Base-by-base conservation (phyloP, 2,113 vertebrate genomes). In the Notarius quadriscutis region DNA sequence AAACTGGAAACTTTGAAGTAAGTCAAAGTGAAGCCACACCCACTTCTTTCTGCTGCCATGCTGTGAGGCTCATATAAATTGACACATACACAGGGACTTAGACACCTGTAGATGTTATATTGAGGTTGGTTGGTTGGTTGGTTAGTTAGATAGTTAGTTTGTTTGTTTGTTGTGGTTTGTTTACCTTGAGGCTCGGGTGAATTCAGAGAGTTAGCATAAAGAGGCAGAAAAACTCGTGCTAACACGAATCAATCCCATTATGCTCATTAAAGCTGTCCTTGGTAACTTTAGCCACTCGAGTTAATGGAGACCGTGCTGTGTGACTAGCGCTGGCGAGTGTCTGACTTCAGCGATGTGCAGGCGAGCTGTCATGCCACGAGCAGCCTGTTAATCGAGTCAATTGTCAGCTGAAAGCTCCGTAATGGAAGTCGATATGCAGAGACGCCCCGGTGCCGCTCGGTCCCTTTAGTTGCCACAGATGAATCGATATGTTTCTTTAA, bases 401-500 rank as follows among this genome's bases (percentile, higher is more conserved):
- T 95, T 95, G 95, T 92, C 90, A 65, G 86, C 92, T 92, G 91
- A 94, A 94, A 93, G 92, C 92, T 90, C 91, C 94, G 94, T 91
- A 79, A 83, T 55, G 75, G 83, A 30, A 92, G 92, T 96, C 95
- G 92, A 94, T 95, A 92, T 4, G 63, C 60, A 92, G 91, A 90
- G 91, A 92, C 81, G 51, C 30, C 88, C 92, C 93, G 94, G 92
- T 93, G 91, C 94, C 93, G 93, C 94, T 94, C 94, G 90, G 92
- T 93, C 93, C 89, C 48, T 94, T 94, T 94, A 92, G 92, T 92
- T 92, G 89, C 92, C 93, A 92, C 91, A 89, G 86, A 84, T 85
- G 91, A 94, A 94, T 96, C 96, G 93, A 94, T 96, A 91, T 91
- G 86, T 92, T 93, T 94, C 93, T 95, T 93, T 96, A 94, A 95